Evolutionary conservation across 2,113 vertebrate species (phyloP).

Genomic region (Tretioscincus oriximinensis): DNA sequence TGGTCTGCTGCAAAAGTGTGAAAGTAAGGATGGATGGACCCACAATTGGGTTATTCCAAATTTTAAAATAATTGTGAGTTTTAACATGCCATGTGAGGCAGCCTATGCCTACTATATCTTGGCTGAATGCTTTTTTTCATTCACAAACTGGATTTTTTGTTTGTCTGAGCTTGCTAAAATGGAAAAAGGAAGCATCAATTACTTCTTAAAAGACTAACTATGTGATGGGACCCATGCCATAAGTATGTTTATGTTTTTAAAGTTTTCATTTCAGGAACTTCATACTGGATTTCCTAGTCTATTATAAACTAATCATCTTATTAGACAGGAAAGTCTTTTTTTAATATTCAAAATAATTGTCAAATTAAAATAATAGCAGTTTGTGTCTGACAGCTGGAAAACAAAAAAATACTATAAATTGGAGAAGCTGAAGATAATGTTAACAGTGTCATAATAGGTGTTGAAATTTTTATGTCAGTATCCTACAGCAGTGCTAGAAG

Average conservation of each 20-base stretch:
- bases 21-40: too few relatives aligned
- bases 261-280: neutral
- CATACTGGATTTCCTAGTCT: slow-evolving; percentile 18
- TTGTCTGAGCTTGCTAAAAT: neutral
- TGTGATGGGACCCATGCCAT: neutral
- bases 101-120: neutral
- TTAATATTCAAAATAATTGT: slow-evolving; percentile 16
- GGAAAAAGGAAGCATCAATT: neutral
- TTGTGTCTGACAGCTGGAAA: neutral
- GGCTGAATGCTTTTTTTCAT: neutral
- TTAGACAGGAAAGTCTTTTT: slow-evolving; percentile 17
- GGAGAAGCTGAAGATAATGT: neutral
- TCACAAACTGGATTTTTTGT: neutral
- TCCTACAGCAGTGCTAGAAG: slow-evolving; percentile 8
- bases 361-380: slow-evolving; percentile 13
- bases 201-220: neutral
- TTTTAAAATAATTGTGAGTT: too few relatives aligned
- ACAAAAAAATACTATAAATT: slow-evolving; percentile 7
- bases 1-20: too few relatives aligned
- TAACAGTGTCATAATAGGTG: slow-evolving; percentile 14
- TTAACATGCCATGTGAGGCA: too few relatives aligned
- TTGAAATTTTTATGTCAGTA: slow-evolving; percentile 18
- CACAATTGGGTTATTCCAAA: too few relatives aligned
- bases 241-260: neutral
- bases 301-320: neutral